These are phyloP conservation scores for Riparia riparia DNA, from an alignment of 2,113 vertebrate genomes.

Conservation along the genomic window DNA sequence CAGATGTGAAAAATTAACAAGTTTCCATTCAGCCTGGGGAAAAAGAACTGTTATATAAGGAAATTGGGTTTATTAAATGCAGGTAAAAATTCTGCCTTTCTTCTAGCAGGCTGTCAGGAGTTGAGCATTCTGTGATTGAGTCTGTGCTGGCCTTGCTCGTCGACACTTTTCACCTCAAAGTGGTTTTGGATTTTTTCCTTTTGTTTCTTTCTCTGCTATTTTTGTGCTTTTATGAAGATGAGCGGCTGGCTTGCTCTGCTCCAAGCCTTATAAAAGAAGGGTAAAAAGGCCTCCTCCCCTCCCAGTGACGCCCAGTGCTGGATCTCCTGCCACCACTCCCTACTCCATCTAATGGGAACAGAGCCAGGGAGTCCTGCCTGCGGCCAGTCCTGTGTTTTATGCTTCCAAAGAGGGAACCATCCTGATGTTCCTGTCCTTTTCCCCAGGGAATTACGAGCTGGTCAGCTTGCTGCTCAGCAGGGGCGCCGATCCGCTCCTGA, in stretches of 20 bases:
- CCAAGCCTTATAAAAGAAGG: not conserved
- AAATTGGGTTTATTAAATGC: not conserved
- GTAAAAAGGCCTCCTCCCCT: not conserved
- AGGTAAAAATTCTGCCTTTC: not conserved
- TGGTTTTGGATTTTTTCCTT: not conserved
- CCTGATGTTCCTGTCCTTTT: not conserved
- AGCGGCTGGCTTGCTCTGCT: not conserved
- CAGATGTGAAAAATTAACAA: constrained; percentile 15
- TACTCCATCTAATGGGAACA: accelerated
- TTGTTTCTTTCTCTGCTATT: not conserved
- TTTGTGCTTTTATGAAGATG: not conserved
- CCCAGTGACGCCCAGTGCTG: not conserved
- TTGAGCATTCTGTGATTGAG: not conserved
- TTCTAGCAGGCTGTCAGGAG: not conserved
- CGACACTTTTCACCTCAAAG: not conserved
- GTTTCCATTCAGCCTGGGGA: not conserved
- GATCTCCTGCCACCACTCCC: not conserved
- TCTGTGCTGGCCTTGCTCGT: not conserved
- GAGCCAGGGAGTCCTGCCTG: not conserved
- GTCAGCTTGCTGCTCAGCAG: constrained; percentile 91
- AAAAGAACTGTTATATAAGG: not conserved
- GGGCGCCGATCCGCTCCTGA: constrained; percentile 90
- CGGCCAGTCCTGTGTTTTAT: accelerated
- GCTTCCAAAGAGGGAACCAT: not conserved
- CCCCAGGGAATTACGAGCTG: constrained; percentile 93